Conservation (phyloP, 2,888 invertebrate genomes). For the Stenodema calcarata region DNA sequence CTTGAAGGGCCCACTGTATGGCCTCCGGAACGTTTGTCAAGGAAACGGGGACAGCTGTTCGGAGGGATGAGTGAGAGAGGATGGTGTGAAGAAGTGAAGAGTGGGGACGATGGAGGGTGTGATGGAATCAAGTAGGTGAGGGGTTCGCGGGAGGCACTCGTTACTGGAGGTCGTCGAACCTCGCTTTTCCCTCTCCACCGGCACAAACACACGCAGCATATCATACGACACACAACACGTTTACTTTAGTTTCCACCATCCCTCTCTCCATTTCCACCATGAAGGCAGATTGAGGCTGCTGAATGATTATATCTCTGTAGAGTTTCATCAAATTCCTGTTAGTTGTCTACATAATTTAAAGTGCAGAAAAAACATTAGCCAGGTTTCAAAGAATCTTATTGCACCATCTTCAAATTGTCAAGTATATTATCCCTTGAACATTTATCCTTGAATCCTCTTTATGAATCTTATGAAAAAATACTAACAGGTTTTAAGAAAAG, state of each 20-base stretch:
- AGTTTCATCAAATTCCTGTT: too few species aligned
- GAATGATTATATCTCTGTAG: too few species aligned
- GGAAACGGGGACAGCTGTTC: constrained; percentile 14
- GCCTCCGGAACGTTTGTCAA: constrained; percentile 4
- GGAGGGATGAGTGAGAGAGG: not conserved
- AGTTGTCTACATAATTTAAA: too few species aligned
- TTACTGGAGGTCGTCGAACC: constrained; percentile 32
- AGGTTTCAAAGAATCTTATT: too few species aligned
- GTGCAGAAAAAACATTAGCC: too few species aligned
- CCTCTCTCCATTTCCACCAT: too few species aligned
- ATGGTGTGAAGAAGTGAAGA: not conserved
- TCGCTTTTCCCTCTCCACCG: constrained; percentile 6
- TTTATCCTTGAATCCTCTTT: too few species aligned
- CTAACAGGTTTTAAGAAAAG: too few species aligned
- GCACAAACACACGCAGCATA: not conserved
- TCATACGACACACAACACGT: not conserved
- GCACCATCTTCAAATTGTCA: too few species aligned
- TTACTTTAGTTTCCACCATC: not conserved
- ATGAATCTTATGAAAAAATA: too few species aligned
- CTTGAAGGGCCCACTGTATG: not conserved
- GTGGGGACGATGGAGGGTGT: not conserved
- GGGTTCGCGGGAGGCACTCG: not conserved
- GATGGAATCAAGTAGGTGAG: not conserved
- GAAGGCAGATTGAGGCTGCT: too few species aligned
- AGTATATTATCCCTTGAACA: too few species aligned